These are phyloP conservation scores for Onychomys torridus DNA, from an alignment of 2,797 vertebrate species.

Conservation along the genomic window DNA sequence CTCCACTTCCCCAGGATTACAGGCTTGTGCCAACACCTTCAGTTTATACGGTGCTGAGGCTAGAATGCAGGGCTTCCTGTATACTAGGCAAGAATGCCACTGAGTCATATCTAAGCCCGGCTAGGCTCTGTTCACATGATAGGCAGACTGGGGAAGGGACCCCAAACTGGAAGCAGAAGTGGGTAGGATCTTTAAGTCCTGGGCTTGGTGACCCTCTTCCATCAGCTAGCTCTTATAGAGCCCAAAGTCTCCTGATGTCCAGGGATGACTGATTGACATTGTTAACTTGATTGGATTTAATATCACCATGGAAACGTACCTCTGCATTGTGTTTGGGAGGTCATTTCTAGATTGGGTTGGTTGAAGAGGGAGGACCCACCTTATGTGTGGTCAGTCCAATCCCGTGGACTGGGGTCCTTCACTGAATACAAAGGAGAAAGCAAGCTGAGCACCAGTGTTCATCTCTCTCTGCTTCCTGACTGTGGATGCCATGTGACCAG, in stretches of 20 bases:
- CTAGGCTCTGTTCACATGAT: background rate
- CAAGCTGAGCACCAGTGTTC: background rate
- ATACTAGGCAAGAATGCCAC: background rate
- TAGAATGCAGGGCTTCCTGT: background rate
- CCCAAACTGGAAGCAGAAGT: background rate
- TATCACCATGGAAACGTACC: background rate
- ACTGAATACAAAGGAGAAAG: background rate
- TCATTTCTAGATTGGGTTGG: background rate
- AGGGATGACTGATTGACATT: background rate
- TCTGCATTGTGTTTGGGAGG: background rate
- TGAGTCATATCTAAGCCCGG: background rate
- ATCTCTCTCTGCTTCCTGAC: background rate
- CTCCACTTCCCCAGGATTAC: background rate
- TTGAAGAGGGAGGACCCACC: background rate
- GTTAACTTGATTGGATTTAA: background rate
- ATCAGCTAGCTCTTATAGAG: background rate
- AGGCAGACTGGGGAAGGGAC: background rate
- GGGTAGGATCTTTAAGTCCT: background rate
- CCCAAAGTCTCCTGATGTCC: background rate
- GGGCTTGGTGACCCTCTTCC: background rate
- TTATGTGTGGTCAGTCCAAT: background rate
- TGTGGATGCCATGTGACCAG: background rate
- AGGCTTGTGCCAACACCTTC: background rate
- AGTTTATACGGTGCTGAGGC: background rate
- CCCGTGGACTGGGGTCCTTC: background rate